These are phyloP conservation scores for Plectrocnemia conspersa DNA, from an alignment of 1,140 invertebrate species.

Conservation along the genomic window DNA sequence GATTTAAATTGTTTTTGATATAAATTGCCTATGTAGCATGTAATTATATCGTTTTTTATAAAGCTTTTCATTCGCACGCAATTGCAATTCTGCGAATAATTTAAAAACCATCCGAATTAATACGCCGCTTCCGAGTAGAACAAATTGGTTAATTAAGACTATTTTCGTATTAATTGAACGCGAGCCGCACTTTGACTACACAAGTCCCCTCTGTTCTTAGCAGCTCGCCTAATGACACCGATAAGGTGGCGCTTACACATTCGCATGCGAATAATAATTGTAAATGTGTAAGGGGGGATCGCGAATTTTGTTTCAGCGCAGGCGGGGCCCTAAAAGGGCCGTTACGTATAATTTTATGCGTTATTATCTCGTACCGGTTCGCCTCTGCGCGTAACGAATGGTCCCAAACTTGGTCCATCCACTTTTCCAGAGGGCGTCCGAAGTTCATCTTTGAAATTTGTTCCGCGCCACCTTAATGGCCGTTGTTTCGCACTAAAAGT, in stretches of 20 bases:
- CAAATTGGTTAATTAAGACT: too few relatives aligned
- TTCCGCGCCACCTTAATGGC: too few relatives aligned
- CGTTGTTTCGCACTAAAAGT: too few relatives aligned
- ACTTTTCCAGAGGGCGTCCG: background rate
- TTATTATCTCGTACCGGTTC: slow-evolving; percentile 7
- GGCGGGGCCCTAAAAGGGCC: background rate
- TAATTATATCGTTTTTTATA: too few relatives aligned
- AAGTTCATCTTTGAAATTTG: too few relatives aligned
- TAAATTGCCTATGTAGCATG: too few relatives aligned
- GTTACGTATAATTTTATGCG: slow-evolving; percentile 5
- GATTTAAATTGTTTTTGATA: too few relatives aligned
- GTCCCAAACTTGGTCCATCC: background rate
- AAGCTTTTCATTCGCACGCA: too few relatives aligned
- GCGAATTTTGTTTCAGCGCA: slow-evolving; percentile 1
- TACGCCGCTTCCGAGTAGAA: too few relatives aligned
- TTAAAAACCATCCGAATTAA: background rate
- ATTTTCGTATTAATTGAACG: too few relatives aligned
- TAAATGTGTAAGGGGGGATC: background rate
- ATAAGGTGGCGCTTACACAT: background rate
- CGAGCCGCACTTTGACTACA: background rate
- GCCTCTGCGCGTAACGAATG: background rate
- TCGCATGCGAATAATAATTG: slow-evolving; percentile 6
- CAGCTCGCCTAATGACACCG: background rate
- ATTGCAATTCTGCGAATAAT: too few relatives aligned
- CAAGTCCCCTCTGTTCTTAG: background rate